Evolutionary conservation across 2,113 vertebrate genomes (phyloP), one percentile per base, ranked within the genome.

Genomic region (Lipotes vexillifer): DNA sequence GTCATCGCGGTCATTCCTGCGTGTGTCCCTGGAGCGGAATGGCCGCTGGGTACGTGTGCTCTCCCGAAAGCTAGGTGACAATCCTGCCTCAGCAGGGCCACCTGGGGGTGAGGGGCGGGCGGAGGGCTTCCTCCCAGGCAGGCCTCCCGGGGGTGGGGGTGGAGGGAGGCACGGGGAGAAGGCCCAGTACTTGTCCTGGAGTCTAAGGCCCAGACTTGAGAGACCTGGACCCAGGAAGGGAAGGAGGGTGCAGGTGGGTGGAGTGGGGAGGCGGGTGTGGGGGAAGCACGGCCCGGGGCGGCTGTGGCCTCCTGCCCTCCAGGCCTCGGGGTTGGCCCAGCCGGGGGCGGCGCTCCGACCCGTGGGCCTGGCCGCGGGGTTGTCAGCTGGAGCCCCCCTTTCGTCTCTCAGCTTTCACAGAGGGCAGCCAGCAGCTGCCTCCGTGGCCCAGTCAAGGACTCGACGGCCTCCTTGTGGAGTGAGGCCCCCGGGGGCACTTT

Each of bases 1-100:
- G 88, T 97, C 97, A 96, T 90, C 96, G 84, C 84, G 55, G 55
- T 36, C 66, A 66, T 86, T 49, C 41, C 94, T 87, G 80, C 55
- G 91, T 20, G 2, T 82, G 96, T 72, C 59, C 8, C 81, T 96
- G 96, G 88, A 97, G 95, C 89, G 36, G 85, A 96, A 74, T 29
- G 44, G 61, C 21, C 68, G 84, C 57, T 46, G 75, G 65, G 52
- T 10, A 3, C 36, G 68, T 13, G 41, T 88, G 52, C 77, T 41
- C 78, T 38, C 36, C 31, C 49, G 4, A 5, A 17, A 0, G 15
- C 65, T 46, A 20, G 44, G 29, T 10, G 31, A 5, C 21, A 44
- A 17, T 68, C 84, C 93, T 21, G 41, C 11, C 46, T 12, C 21
- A 25, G 59, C 36, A 74, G 77, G 17, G 31, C 21, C 4, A 1